Evolutionary conservation across 2,113 vertebrate species (phyloP).

Genomic region (Sapajus apella): DNA sequence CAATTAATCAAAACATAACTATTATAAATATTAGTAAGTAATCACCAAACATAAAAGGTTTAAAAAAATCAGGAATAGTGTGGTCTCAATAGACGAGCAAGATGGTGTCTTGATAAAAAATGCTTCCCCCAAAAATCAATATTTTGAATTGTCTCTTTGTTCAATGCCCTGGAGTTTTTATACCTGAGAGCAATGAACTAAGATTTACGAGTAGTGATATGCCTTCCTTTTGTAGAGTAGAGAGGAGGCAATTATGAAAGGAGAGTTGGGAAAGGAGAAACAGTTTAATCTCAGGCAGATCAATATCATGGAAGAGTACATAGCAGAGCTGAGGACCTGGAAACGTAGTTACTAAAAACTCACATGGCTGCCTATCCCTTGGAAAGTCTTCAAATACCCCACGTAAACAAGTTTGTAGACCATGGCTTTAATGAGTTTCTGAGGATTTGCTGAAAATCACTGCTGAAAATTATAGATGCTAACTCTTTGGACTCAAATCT

Average conservation of each 20-base stretch:
- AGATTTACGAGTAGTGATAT: not conserved
- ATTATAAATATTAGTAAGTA: not conserved
- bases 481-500: not conserved
- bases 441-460: too few relatives aligned
- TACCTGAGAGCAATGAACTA: not conserved
- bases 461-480: not conserved
- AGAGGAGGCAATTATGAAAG: not conserved
- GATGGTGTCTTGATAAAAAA: not conserved
- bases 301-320: not conserved
- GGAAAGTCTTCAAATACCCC: not conserved
- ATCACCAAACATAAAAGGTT: not conserved
- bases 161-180: not conserved
- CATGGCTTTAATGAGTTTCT: not conserved
- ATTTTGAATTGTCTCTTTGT: not conserved
- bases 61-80: not conserved
- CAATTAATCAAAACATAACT: not conserved
- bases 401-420: not conserved
- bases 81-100: not conserved
- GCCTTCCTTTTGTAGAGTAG: not conserved
- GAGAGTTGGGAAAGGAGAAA: not conserved
- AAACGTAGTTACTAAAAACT: not conserved
- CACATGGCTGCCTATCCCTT: not conserved
- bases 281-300: not conserved
- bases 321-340: not conserved
- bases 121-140: not conserved